Evolutionary conservation across 2,797 vertebrate species (phyloP), one percentile per base, ranked within the genome.

Genomic region (Microcaecilia unicolor): DNA sequence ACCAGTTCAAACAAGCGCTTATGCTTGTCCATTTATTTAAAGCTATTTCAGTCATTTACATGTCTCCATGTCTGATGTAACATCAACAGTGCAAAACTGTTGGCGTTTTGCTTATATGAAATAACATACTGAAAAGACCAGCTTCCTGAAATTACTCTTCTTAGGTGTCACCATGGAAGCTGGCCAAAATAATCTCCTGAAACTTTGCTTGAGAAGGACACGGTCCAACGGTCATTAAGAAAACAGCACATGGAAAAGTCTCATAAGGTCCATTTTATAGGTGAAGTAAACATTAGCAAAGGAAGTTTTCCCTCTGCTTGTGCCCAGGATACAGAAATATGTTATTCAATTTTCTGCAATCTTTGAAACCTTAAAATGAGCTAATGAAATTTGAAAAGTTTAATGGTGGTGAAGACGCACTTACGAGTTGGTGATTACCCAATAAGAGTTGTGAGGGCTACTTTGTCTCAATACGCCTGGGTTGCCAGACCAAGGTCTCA

Each of bases 1-100:
- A 74, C 83, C 78, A 80, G 73, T 13, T 45, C 61, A 81, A 78
- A 59, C 65, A 76, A n/a, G 63, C 53, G 72, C 64, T 57, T 53
- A 45, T 45, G 50, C 60, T 44, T 15, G 44, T 67, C 63, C 66
- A 28, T 51, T 74, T 66, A 63, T 42, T 55, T 64, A 52, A 67
- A 67, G 63, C n/a, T 58, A 14, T 44, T 48, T 58, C 19, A 29
- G 24, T 41, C 59, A 60, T 32, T 77, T 63, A 51, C 35, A 47
- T 15, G 44, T 51, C 50, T 64, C 64, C 59, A 37, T 15, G 5
- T 49, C 51, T 38, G 19, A 44, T 38, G 56, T 58, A 64, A 63
- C 46, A 48, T 62, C 42, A 51, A 61, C 64, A 57, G 36, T 58
- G 41, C 26, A 20, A 39, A 56, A 47, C 47, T 55, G 65, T 58